Evolutionary conservation across 2,797 vertebrate genomes (phyloP).

Genomic region (Pampus argenteus): DNA sequence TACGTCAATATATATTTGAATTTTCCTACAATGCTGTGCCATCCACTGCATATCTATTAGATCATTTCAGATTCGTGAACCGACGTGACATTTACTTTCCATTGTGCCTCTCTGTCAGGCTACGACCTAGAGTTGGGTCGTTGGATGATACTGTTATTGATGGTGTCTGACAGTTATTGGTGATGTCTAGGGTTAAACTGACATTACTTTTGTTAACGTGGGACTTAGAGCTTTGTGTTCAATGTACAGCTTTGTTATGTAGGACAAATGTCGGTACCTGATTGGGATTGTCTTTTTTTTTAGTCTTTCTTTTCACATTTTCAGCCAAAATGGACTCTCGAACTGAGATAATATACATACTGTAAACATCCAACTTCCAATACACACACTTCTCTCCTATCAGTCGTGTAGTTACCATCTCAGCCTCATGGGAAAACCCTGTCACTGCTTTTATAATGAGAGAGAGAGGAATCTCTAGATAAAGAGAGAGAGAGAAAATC

Average conservation of each 20-base stretch:
- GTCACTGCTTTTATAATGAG: conserved; percentile 21
- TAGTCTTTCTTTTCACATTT: background rate
- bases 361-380: background rate
- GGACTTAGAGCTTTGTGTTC: background rate
- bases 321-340: background rate
- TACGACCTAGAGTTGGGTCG: background rate
- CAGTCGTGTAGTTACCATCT: background rate
- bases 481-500: conserved; percentile 19
- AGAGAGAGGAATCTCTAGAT: conserved; percentile 20
- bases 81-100: conserved; percentile 36
- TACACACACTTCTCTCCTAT: background rate
- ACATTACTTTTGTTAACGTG: background rate
- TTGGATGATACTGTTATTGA: conserved; percentile 15
- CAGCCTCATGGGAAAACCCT: conserved; percentile 28
- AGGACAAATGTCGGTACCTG: background rate
- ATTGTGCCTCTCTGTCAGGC: conserved; percentile 11
- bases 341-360: background rate
- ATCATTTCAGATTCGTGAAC: conserved; percentile 8
- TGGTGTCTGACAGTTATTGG: background rate
- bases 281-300: background rate
- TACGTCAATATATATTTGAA: background rate
- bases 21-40: background rate
- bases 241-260: background rate
- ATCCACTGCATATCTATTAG: background rate
- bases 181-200: background rate